Base-by-base conservation (phyloP, 2,888 invertebrate genomes). In the Hyposoter didymator region DNA sequence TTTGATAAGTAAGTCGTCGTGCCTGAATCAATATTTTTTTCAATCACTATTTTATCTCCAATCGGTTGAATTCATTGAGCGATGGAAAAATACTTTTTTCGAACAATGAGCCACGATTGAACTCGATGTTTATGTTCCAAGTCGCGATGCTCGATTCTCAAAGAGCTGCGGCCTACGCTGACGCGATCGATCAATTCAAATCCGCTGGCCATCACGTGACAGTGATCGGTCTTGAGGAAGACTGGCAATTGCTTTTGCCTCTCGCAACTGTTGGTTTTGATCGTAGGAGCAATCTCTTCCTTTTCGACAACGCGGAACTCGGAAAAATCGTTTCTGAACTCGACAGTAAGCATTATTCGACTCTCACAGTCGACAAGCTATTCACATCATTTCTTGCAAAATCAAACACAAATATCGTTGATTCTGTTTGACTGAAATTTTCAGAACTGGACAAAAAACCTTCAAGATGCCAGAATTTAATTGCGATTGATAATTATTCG, bases 211-310 rank as follows among this genome's bases (percentile, higher is more conserved):
- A 90, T 82, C 87, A 84, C 39, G 84, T 90, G 8, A 75, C 87
- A 14, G 82, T 88, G 8, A 84, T 90, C 19, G 90, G 89, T 52
- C 78, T 87, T 7, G 84, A 87, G 73, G 82, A 89, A 32, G 88
- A 90, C 70, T 87, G 87, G 86, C 85, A 88, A 64, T 19, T 73
- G 22, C 82, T 90, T 22, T 66, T 87, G 64, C 87, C 89, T 7
- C 28, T 88, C 52, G 87, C 89, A 12, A 89, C 90, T 7, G 87
- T 89, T 19, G 89, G 89, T n/a, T 85, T 86, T 52, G 88, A 90
- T 74, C 83, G 85, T 43, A 87, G 88, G 55, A 81, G 85, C 32
- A 89, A 90, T 86, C 79, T 90, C 35, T 90, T 88, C 67, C 85
- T 90, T 45, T 87, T 90, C 59, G 70, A 88, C 32, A 79, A 78